These are phyloP conservation scores for Botrylloides violaceus DNA, from an alignment of 23 tunicate species.

Conservation along the genomic window DNA sequence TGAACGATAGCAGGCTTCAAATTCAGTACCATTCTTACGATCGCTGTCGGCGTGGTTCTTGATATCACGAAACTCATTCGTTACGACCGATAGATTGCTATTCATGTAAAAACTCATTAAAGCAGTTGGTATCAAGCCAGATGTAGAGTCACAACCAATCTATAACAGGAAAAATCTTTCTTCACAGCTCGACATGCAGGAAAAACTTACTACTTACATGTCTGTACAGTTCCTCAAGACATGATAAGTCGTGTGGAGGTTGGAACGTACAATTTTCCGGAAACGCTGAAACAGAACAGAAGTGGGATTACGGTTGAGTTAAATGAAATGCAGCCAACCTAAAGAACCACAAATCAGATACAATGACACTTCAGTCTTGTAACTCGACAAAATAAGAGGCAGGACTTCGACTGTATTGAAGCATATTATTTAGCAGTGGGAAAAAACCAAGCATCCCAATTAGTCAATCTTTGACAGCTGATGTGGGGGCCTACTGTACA, in stretches of 20 bases:
- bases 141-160: slow-evolving; percentile 14
- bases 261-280: slow-evolving; percentile 7
- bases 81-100: background rate
- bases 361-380: background rate
- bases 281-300: slow-evolving; percentile 12
- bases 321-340: background rate
- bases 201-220: too few relatives aligned
- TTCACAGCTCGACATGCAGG: too few relatives aligned
- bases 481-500: too few relatives aligned
- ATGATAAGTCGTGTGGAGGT: slow-evolving; percentile 10
- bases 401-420: too few relatives aligned
- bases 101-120: background rate
- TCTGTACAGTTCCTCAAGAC: background rate
- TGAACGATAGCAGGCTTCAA: slow-evolving; percentile 6
- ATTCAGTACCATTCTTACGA: background rate
- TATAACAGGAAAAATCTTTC: too few relatives aligned
- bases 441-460: too few relatives aligned
- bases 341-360: background rate
- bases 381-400: background rate
- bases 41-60: background rate
- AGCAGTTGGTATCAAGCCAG: slow-evolving; percentile 1
- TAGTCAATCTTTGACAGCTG: too few relatives aligned
- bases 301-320: too few relatives aligned
- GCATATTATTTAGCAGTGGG: too few relatives aligned
- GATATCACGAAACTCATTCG: slow-evolving; percentile 2